Evolutionary conservation across 2,113 vertebrate species (phyloP), one percentile per base, ranked within the genome.

Genomic region (Grammomys surdaster): DNA sequence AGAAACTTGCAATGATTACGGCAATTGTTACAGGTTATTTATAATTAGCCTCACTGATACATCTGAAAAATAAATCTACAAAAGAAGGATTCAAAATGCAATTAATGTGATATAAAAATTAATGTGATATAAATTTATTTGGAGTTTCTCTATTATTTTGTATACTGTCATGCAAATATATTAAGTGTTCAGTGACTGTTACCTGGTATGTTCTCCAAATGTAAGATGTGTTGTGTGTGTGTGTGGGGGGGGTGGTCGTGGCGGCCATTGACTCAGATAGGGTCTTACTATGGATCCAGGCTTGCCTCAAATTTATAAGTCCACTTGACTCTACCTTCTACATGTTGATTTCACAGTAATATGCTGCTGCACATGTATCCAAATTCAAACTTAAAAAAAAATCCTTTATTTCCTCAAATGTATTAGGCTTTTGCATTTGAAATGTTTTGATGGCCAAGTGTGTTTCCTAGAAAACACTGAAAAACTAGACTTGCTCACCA

Each of bases 391-490:
- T 54, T 43, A n/a, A n/a, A 33, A 36, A 80, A 87, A 22, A 0
- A 10, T 14, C 12, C 56, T 73, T 73, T 54, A 75, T 73, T 89
- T 95, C 22, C 5, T 78, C 10, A 89, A 31, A 51, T 16, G 46
- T 17, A 51, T n/a, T 69, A 9, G 9, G 12, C 14, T 54, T 11
- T 40, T 88, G 12, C 60, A 65, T 4, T 17, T 40, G 63, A 77
- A 67, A 40, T 4, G 11, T 69, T 80, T 75, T 69, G 6, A 17
- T 26, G 54, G 28, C 10, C 20, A 46, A 16, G 10, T 13, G 22
- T 16, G 7, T 65, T 33, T 54, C 36, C 1, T 1, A 69, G 8
- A 69, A 19, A 33, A 8, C n/a, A 8, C 0, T 1, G 12, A 36
- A 5, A 11, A 54, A 33, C 4, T 4, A 40, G 28, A 7, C 82